Conservation (phyloP, 2,113 vertebrate species). For the Drymodes brunneopygia region DNA sequence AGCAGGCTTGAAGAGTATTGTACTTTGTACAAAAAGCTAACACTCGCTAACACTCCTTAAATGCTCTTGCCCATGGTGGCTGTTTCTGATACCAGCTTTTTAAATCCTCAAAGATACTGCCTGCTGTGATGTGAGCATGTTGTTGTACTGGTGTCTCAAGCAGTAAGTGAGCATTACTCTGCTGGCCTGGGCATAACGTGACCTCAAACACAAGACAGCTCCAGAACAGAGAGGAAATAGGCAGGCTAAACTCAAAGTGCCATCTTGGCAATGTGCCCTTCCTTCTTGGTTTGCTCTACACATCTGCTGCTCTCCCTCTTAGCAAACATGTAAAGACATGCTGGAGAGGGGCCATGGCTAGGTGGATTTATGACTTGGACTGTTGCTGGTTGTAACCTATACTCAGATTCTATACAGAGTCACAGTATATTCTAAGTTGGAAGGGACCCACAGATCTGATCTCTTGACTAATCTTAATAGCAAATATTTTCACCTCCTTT, state of each 20-base stretch:
- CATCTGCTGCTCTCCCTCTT: neutral
- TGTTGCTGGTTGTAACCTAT: neutral
- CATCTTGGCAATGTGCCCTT: neutral
- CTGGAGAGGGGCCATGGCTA: neutral
- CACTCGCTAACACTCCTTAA: neutral
- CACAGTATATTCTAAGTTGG: neutral
- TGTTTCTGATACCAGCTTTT: neutral
- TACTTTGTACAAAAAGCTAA: neutral
- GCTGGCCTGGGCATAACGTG: neutral
- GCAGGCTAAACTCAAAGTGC: neutral
- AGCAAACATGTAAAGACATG: neutral
- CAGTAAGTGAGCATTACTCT: neutral
- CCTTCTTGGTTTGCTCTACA: neutral
- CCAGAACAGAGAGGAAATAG: neutral
- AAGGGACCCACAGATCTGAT: neutral
- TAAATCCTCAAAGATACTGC: neutral
- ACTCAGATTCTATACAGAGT: neutral
- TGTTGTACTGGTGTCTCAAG: neutral
- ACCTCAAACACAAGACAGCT: neutral
- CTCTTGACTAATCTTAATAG: neutral
- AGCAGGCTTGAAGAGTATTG: neutral
- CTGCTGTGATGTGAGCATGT: neutral
- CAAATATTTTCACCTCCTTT: neutral
- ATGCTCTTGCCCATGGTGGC: neutral
- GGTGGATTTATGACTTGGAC: neutral